A percentile compares a stretch with the other conserved stretches of the same genome.
Conservation (phyloP, 1,140 invertebrate genomes). For the Linepithema humile region DNA sequence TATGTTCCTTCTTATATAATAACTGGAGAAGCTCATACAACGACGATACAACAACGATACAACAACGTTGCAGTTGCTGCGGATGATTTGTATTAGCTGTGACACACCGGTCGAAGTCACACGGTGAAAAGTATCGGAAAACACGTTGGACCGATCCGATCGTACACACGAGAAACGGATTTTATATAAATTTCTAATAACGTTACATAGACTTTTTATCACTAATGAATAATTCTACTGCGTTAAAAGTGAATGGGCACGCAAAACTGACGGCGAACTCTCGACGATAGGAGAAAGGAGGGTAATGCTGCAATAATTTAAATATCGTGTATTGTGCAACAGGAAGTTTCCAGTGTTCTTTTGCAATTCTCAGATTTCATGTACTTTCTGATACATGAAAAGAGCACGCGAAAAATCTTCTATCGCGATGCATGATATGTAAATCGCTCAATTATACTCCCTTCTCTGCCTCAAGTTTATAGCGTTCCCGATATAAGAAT, state of each 20-base stretch:
- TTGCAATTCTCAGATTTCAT: background rate
- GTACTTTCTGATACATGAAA: too few species aligned
- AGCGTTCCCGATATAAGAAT: background rate
- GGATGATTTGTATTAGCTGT: background rate
- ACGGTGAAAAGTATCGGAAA: background rate
- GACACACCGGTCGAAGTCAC: too few species aligned
- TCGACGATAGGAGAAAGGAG: background rate
- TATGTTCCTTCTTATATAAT: background rate
- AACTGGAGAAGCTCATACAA: background rate
- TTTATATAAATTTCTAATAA: conserved; percentile 2
- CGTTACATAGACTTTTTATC: background rate
- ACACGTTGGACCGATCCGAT: background rate
- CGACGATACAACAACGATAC: background rate
- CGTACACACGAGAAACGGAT: background rate
- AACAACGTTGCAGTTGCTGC: background rate
- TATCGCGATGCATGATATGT: background rate
- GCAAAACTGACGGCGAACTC: background rate
- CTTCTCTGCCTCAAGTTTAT: background rate
- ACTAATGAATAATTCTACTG: conserved; percentile 7
- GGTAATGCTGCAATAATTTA: background rate
- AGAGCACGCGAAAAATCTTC: background rate
- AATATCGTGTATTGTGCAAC: background rate
- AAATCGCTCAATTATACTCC: conserved; percentile 10
- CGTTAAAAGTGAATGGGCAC: background rate
- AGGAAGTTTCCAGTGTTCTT: background rate